Conservation (phyloP, 1,140 invertebrate species). For the Potamilus streckersoni region DNA sequence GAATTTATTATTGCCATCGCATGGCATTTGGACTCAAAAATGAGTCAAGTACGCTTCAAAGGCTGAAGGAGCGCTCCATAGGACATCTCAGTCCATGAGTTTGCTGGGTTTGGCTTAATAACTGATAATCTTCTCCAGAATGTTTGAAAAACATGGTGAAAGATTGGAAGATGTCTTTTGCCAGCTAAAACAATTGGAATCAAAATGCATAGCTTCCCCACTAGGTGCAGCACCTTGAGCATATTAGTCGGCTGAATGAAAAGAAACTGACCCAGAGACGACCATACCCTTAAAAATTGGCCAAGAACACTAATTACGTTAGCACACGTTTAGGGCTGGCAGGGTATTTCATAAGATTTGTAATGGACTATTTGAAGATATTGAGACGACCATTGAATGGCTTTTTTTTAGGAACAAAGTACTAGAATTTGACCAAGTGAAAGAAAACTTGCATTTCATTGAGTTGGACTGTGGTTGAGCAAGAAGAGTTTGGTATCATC, state of each 20-base stretch:
- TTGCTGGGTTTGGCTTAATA: slow-evolving; percentile 43
- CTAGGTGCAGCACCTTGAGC: neutral
- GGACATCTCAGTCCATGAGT: slow-evolving; percentile 25
- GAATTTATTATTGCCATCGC: neutral
- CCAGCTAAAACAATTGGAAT: neutral
- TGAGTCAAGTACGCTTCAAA: neutral
- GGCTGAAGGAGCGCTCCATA: slow-evolving; percentile 15
- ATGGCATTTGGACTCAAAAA: neutral
- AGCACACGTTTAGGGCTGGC: neutral
- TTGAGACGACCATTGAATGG: neutral
- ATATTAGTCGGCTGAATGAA: slow-evolving; percentile 3
- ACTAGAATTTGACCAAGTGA: too few species aligned
- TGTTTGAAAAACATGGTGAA: neutral
- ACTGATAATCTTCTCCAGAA: slow-evolving; percentile 35
- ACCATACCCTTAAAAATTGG: neutral
- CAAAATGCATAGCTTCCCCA: slow-evolving; percentile 1
- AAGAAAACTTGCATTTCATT: too few species aligned
- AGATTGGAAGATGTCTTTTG: neutral
- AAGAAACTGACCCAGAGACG: neutral
- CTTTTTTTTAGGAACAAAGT: neutral
- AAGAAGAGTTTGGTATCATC: too few species aligned
- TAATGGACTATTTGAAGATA: neutral
- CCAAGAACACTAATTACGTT: neutral
- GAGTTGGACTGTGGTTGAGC: too few species aligned
- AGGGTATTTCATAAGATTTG: neutral